Conservation (phyloP, 2,113 vertebrate genomes). For the Solea senegalensis region DNA sequence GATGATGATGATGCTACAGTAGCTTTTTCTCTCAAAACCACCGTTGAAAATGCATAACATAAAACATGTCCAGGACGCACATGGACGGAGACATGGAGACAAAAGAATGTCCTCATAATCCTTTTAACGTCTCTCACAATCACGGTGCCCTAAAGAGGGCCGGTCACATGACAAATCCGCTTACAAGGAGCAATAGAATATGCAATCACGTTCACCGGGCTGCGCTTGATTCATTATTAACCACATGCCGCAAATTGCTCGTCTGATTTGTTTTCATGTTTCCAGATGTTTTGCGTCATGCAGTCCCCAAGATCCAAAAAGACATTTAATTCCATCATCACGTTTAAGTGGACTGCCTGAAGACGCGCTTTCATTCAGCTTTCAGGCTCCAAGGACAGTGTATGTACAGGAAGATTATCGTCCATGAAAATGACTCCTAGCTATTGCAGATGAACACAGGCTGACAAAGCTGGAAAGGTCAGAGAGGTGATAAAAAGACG, state of each 20-base stretch:
- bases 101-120: conserved; percentile 59
- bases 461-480: conserved; percentile 16
- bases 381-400: conserved; percentile 4
- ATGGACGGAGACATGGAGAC: conserved; percentile 55
- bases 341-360: conserved; percentile 20
- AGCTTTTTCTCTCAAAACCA: conserved; percentile 26
- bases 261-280: background rate
- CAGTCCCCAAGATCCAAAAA: conserved; percentile 37
- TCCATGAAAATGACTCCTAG: conserved; percentile 33
- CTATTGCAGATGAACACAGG: conserved; percentile 16
- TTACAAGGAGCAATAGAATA: conserved; percentile 17
- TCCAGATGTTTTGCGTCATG: conserved; percentile 18
- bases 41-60: conserved; percentile 44
- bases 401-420: conserved; percentile 18
- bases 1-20: conserved; percentile 5
- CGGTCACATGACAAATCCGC: conserved; percentile 26
- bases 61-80: conserved; percentile 58
- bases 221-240: background rate
- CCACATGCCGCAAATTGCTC: background rate
- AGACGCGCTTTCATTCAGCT: conserved; percentile 14
- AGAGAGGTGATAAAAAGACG: conserved; percentile 21
- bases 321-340: conserved; percentile 30
- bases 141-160: conserved; percentile 33
- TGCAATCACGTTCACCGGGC: background rate
- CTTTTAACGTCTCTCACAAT: conserved; percentile 62